Evolutionary conservation across 1,140 invertebrate genomes (phyloP).

Genomic region (Ylistrum balloti): DNA sequence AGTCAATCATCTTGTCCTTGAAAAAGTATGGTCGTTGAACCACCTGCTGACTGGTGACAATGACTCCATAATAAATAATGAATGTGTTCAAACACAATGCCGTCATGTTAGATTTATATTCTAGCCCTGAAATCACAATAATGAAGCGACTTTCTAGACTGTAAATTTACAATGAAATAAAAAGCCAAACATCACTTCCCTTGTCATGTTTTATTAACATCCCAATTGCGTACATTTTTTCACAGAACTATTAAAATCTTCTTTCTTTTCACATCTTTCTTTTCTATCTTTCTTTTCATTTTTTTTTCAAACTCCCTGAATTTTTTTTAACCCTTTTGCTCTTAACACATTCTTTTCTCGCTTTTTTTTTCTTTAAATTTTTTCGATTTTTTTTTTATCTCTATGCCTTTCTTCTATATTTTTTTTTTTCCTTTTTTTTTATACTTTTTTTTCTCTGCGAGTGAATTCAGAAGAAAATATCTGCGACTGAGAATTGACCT

Average conservation of each 20-base stretch:
- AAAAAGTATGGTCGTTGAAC: no score
- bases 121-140: no score
- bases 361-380: constrained; percentile 22
- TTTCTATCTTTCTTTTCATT: neutral
- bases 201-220: neutral
- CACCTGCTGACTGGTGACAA: no score
- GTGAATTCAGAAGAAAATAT: neutral
- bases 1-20: no score
- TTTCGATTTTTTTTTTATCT: neutral
- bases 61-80: no score
- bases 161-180: neutral
- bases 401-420: neutral
- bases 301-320: neutral
- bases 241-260: neutral
- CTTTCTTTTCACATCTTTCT: no score
- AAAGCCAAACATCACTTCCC: neutral
- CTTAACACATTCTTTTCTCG: neutral
- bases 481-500: neutral
- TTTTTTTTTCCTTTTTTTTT: neutral
- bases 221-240: neutral
- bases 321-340: constrained; percentile 32
- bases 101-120: no score
- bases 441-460: neutral
- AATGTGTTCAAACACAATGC: no score
- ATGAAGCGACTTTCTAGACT: no score